Conservation (phyloP, 2,113 vertebrate species). For the Salminus brasiliensis region DNA sequence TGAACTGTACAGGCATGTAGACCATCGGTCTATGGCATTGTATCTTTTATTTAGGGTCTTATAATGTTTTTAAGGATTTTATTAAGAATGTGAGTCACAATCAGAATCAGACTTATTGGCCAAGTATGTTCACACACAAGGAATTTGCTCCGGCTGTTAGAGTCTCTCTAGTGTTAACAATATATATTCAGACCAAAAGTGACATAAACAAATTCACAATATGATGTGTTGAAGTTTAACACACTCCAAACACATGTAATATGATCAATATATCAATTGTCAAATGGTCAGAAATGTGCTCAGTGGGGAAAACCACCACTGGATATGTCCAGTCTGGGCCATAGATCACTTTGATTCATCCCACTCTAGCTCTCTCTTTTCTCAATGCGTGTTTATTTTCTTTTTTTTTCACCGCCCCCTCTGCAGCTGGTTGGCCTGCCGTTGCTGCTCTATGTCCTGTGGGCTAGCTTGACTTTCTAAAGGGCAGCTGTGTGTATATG, state of each 20-base stretch:
- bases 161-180: too few relatives aligned
- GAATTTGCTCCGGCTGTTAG: too few relatives aligned
- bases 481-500: slow-evolving; percentile 22
- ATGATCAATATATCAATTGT: neutral
- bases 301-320: neutral
- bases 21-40: neutral
- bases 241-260: neutral
- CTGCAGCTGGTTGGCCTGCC: slow-evolving; percentile 37
- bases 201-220: neutral
- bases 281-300: slow-evolving; percentile 1
- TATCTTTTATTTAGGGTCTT: neutral
- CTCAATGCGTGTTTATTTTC: slow-evolving; percentile 1
- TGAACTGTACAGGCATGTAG: neutral
- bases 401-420: slow-evolving; percentile 7
- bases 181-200: neutral
- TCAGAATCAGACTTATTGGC: too few relatives aligned
- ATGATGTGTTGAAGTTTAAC: neutral
- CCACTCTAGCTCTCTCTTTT: neutral
- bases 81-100: neutral
- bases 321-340: neutral
- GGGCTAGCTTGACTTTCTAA: slow-evolving; percentile 37
- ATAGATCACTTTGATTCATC: slow-evolving; percentile 14
- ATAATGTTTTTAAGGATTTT: neutral
- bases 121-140: too few relatives aligned
- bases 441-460: slow-evolving; percentile 12